Conservation (phyloP, 2,888 invertebrate species). For the Anaspis maculata region DNA sequence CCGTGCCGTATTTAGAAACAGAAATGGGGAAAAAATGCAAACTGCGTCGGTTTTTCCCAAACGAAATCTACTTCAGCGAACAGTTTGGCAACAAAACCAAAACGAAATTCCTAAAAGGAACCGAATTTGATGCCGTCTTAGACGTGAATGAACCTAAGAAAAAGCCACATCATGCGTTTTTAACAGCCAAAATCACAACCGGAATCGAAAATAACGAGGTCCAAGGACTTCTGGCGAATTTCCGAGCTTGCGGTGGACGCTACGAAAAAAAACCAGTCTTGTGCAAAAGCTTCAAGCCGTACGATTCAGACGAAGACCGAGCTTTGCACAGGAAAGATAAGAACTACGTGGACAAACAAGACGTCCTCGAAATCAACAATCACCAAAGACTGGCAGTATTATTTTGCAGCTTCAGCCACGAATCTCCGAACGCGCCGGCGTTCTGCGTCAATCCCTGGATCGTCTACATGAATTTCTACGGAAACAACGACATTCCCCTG, state of each 20-base stretch:
- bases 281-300: conserved; percentile 14
- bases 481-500: conserved; percentile 87
- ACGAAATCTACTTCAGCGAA: conserved; percentile 63
- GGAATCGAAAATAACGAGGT: conserved; percentile 56
- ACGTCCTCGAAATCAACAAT: conserved; percentile 70
- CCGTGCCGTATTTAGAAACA: conserved; percentile 82
- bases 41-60: conserved; percentile 63
- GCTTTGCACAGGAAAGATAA: conserved; percentile 23
- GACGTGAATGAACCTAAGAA: too few relatives aligned
- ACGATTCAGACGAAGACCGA: conserved; percentile 23
- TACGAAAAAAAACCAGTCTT: conserved; percentile 36
- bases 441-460: conserved; percentile 90
- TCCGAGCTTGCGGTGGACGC: conserved; percentile 76
- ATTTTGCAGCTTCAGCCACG: conserved; percentile 77
- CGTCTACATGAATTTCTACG: conserved; percentile 92
- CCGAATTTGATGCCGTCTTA: conserved; percentile 14
- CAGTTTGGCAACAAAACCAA: conserved; percentile 41
- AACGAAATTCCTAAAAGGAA: conserved; percentile 19
- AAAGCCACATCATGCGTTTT: conserved; percentile 65
- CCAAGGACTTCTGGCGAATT: conserved; percentile 71
- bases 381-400: conserved; percentile 84
- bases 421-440: conserved; percentile 69
- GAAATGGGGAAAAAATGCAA: conserved; percentile 70
- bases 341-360: conserved; percentile 35
- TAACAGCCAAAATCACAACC: conserved; percentile 59